Evolutionary conservation across 2,888 invertebrate genomes (phyloP), one percentile per base, ranked within the genome.

Genomic region (Tethea ocularis): DNA sequence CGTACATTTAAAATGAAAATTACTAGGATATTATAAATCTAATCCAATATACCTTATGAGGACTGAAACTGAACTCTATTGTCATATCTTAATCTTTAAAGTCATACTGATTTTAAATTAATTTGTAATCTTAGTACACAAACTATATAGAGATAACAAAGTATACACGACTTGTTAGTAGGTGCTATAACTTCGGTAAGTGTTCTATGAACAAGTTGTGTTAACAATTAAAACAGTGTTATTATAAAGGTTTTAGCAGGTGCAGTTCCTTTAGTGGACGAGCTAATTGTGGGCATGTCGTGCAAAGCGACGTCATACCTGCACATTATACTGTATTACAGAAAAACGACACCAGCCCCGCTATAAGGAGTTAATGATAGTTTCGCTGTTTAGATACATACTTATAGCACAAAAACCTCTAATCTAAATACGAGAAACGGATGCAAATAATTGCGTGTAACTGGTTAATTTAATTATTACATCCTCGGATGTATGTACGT

Each of bases 191-290:
- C 60, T 62, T 60, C 64, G 54, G 56, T 68, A 57, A 62, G 57
- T 72, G 74, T 74, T 69, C 68, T 70, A 24, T 62, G 66, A 72
- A 82, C 81, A 63, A 77, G 82, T 83, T 79, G 74, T 66, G 75
- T 75, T 72, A 80, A 83, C 80, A 85, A 87, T 88, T 86, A 87
- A 74, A 68, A 77, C 78, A 76, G 77, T 67, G 73, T 71, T 84
- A 84, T 83, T 85, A 87, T 80, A 79, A 78, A 73, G 66, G 83
- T 84, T 85, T 88, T 87, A 85, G 84, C 91, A 91, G 91, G 86
- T 91, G 90, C 83, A 84, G 74, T 68, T 81, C 85, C 87, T 81
- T 88, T 86, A 81, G 75, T 63, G 81, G 84, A 75, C 77, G 69
- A 81, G 80, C 80, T 87, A 85, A 87, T 86, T 85, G 84, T 83